A percentile compares a stretch with the other conserved stretches of the same genome.
Evolutionary conservation across 2,113 vertebrate genomes (phyloP).

Genomic region (Hucho hucho): DNA sequence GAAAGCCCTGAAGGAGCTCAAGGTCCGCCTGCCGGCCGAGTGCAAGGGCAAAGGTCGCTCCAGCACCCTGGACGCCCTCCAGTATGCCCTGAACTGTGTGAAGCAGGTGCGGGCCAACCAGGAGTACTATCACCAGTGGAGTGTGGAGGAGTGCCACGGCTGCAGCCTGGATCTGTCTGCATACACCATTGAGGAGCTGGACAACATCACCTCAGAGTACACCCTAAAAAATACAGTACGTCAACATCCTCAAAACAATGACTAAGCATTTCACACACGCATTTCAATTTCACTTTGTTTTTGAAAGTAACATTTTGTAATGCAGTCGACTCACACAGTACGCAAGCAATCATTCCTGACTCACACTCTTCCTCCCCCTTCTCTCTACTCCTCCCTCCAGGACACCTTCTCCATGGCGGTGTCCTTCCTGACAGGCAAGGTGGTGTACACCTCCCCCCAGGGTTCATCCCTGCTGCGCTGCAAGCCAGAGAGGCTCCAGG

Average conservation of each 20-base stretch:
- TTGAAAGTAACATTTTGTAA: not conserved
- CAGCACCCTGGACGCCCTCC: conserved; percentile 83
- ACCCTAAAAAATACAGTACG: conserved; percentile 87
- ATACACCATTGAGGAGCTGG: conserved; percentile 86
- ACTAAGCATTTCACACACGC: not conserved
- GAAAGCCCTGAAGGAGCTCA: conserved; percentile 87
- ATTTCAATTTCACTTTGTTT: not conserved
- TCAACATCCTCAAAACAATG: not conserved
- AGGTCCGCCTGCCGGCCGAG: conserved; percentile 82
- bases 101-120: conserved; percentile 89
- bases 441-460: conserved; percentile 86
- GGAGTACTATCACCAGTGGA: conserved; percentile 92
- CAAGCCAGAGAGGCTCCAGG: conserved; percentile 82
- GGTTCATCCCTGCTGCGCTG: conserved; percentile 81
- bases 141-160: conserved; percentile 82
- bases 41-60: conserved; percentile 80
- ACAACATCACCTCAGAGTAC: conserved; percentile 87
- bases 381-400: conserved; percentile 75
- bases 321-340: too few relatives aligned
- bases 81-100: conserved; percentile 89
- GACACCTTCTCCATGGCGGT: conserved; percentile 88
- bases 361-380: conserved; percentile 67
- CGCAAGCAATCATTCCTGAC: too few relatives aligned
- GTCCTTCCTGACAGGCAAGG: conserved; percentile 85
- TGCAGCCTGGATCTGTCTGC: conserved; percentile 84